Evolutionary conservation across 2,888 invertebrate genomes (phyloP).

Genomic region (Dasypolia templi): DNA sequence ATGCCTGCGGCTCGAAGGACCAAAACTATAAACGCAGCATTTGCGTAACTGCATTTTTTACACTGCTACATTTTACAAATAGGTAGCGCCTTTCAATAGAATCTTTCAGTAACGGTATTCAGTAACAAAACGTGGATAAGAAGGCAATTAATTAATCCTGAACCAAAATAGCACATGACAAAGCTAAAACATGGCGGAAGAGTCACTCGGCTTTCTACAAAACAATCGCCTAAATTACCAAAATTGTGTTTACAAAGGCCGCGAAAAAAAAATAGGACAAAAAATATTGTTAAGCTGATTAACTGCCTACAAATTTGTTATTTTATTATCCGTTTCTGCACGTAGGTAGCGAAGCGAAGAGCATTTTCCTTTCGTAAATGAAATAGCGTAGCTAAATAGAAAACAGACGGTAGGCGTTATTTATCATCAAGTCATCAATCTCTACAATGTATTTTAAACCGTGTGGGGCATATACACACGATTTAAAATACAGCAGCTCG

Average conservation of each 20-base stretch:
- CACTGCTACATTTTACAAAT: not conserved
- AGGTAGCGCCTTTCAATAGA: not conserved
- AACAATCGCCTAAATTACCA: constrained; percentile 12
- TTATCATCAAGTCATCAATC: not conserved
- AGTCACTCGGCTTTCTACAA: constrained; percentile 25
- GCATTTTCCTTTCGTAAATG: constrained; percentile 11
- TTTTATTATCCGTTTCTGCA: constrained; percentile 21
- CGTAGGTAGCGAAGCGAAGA: constrained; percentile 9
- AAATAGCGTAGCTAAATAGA: constrained; percentile 30
- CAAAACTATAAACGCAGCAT: not conserved
- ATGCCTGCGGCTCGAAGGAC: not conserved
- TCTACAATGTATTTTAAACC: too few relatives aligned
- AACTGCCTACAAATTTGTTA: constrained; percentile 24
- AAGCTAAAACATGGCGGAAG: constrained; percentile 57
- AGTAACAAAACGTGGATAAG: not conserved
- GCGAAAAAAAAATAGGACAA: constrained; percentile 43
- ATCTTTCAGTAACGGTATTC: not conserved
- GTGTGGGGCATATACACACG: too few relatives aligned
- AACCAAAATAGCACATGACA: constrained; percentile 50
- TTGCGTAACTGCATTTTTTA: not conserved
- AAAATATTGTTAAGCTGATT: constrained; percentile 29
- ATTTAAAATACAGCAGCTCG: not conserved
- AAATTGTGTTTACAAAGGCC: constrained; percentile 27
- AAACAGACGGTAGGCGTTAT: constrained; percentile 39
- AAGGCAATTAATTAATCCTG: constrained; percentile 53